phyloP scores from a whole-genome alignment of 2,113 vertebrate species.

The Equus quagga region DNA sequence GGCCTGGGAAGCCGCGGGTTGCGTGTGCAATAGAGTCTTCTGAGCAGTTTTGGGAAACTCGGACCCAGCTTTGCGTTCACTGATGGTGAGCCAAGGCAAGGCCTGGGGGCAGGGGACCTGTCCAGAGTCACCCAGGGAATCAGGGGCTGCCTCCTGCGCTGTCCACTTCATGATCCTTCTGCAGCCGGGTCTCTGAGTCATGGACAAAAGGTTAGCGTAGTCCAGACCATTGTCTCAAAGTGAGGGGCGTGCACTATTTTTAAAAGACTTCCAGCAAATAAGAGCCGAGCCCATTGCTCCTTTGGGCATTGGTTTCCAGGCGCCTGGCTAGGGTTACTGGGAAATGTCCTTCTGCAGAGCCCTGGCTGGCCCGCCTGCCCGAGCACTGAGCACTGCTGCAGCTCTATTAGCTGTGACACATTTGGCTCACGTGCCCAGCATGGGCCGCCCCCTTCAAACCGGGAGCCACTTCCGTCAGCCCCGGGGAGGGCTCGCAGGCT shows the following conservation, averaged over 20 bases:
- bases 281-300: neutral
- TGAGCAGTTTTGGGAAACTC: neutral
- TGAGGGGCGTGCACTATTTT: neutral
- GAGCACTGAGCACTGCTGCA: neutral
- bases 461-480: neutral
- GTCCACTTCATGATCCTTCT: neutral
- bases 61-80: neutral
- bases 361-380: neutral
- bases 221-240: neutral
- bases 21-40: neutral
- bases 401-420: neutral
- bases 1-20: neutral
- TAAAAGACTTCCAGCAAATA: neutral
- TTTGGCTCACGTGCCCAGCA: neutral
- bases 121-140: neutral
- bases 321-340: neutral
- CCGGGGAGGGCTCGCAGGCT: neutral
- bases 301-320: neutral
- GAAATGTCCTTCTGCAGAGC: neutral
- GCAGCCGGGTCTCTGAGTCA: neutral
- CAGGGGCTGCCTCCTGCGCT: neutral
- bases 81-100: neutral
- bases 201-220: neutral
- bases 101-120: neutral
- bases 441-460: neutral